Conservation (phyloP, 2,888 invertebrate species). For the Pseudococcus longispinus region DNA sequence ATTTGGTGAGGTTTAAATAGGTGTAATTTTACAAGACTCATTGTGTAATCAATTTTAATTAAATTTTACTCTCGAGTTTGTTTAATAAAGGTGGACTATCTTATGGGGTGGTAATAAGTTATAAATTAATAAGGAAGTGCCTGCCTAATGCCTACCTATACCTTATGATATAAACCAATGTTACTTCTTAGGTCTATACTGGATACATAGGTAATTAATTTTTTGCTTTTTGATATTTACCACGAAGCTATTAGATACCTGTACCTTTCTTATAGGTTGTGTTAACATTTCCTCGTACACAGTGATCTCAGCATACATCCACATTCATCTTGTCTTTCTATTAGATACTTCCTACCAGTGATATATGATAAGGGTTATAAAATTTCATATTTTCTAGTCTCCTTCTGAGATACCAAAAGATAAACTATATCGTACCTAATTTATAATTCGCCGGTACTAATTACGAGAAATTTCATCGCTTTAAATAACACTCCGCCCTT, state of each 20-base stretch:
- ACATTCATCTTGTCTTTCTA: not conserved
- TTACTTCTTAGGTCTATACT: not conserved
- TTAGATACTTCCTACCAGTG: not conserved
- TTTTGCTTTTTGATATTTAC: not conserved
- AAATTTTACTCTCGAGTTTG: conserved; percentile 19
- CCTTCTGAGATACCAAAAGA: not conserved
- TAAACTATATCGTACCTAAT: not conserved
- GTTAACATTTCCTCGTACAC: not conserved
- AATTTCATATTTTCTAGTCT: conserved; percentile 3
- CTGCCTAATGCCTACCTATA: not conserved
- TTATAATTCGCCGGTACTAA: not conserved
- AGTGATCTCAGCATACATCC: not conserved
- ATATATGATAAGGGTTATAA: not conserved
- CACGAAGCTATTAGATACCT: not conserved
- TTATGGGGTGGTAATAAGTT: not conserved
- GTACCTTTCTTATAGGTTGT: not conserved
- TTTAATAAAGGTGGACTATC: not conserved
- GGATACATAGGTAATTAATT: not conserved
- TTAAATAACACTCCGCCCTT: not conserved
- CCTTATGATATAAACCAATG: not conserved
- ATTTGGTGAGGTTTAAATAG: not conserved
- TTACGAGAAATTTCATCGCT: not conserved
- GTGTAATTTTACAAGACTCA: conserved; percentile 5
- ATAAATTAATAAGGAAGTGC: conserved; percentile 2
- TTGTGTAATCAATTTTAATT: conserved; percentile 5